Evolutionary conservation across 1,140 invertebrate genomes (phyloP).

Genomic region (Diabrotica virgifera): DNA sequence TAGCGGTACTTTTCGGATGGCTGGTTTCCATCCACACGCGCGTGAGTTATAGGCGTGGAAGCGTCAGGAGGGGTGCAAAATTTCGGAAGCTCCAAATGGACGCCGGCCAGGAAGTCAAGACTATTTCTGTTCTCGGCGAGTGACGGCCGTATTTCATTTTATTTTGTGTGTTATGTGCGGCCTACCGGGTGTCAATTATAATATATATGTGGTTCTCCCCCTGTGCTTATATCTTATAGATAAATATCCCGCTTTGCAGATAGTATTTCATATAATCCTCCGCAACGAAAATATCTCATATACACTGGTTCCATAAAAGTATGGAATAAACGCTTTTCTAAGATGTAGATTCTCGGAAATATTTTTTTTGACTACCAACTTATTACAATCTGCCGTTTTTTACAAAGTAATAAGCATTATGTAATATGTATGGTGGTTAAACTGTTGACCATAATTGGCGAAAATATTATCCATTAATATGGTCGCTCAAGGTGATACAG

Average conservation of each 20-base stretch:
- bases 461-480: too few species aligned
- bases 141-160: background rate
- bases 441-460: too few species aligned
- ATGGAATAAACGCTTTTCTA: too few species aligned
- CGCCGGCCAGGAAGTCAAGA: background rate
- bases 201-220: background rate
- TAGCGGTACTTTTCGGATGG: background rate
- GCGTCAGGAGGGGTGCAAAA: background rate
- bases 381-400: too few species aligned
- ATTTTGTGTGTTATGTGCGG: background rate
- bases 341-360: too few species aligned
- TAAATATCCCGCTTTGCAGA: background rate
- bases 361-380: too few species aligned
- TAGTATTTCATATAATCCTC: too few species aligned
- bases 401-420: too few species aligned
- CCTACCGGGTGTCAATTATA: slow-evolving; percentile 1
- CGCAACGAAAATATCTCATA: too few species aligned
- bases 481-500: too few species aligned
- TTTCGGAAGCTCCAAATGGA: background rate
- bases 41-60: background rate
- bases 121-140: background rate
- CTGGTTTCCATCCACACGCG: background rate
- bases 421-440: too few species aligned
- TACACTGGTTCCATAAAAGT: too few species aligned
- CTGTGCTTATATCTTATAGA: background rate